phyloP scores from a whole-genome alignment of 2,797 vertebrate species.

The Sebastes itinus region DNA sequence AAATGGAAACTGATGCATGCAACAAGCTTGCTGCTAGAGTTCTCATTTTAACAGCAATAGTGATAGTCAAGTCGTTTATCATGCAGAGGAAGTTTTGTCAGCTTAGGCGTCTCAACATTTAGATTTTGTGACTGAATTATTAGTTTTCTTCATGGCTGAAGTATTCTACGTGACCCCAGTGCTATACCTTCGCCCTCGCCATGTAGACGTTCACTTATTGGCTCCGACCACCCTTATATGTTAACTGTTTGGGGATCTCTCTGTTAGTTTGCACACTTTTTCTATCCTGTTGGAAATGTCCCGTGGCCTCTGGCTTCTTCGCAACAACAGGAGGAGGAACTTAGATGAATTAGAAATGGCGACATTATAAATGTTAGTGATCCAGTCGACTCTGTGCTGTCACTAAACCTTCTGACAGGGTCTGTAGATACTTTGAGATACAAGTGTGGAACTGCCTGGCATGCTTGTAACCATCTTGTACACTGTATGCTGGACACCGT shows the following conservation, averaged over 20 bases:
- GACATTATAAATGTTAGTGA: not conserved
- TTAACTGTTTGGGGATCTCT: slow-evolving; percentile 41
- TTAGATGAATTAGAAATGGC: slow-evolving; percentile 9
- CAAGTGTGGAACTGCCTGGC: slow-evolving; percentile 49
- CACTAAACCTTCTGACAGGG: slow-evolving; percentile 29
- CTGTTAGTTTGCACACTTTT: slow-evolving; percentile 63
- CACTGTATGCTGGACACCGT: slow-evolving; percentile 66
- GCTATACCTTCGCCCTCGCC: not conserved
- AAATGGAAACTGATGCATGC: slow-evolving; percentile 30
- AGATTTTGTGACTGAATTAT: not conserved
- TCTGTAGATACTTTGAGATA: slow-evolving; percentile 48
- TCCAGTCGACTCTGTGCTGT: slow-evolving; percentile 28
- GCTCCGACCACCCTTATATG: slow-evolving; percentile 21
- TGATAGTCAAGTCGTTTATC: not conserved
- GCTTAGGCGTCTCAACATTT: not conserved
- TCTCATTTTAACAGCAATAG: not conserved
- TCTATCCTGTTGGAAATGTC: slow-evolving; percentile 47
- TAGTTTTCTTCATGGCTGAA: not conserved
- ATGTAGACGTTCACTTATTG: slow-evolving; percentile 9
- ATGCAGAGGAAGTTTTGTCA: not conserved
- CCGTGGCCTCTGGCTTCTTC: slow-evolving; percentile 31
- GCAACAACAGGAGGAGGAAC: slow-evolving; percentile 9
- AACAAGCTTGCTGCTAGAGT: slow-evolving; percentile 8
- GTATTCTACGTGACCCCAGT: not conserved
- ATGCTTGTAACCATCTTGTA: slow-evolving; percentile 69